These are phyloP conservation scores for Cochlearius cochlearius DNA, from an alignment of 2,113 vertebrate genomes.

Conservation along the genomic window DNA sequence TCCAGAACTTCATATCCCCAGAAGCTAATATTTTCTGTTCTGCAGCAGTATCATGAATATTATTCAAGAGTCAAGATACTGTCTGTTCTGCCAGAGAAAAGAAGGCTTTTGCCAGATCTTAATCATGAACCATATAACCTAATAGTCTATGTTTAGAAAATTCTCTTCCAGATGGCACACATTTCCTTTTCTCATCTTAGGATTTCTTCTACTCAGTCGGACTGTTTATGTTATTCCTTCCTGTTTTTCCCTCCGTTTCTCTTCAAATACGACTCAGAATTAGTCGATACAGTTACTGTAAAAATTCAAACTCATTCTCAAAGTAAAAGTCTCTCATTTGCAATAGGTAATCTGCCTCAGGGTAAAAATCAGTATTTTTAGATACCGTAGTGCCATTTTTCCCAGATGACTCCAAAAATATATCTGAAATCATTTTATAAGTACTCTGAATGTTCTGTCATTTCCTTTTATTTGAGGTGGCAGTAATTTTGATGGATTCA, in stretches of 20 bases:
- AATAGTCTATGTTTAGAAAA: conserved; percentile 52
- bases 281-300: background rate
- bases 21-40: conserved; percentile 23
- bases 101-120: conserved; percentile 49
- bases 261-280: background rate
- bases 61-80: conserved; percentile 52
- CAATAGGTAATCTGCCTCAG: background rate
- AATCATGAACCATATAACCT: conserved; percentile 53
- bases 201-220: conserved; percentile 19
- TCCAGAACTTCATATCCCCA: conserved; percentile 12
- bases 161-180: conserved; percentile 39
- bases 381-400: background rate
- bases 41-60: conserved; percentile 23
- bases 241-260: background rate
- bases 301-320: background rate
- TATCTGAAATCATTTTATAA: conserved; percentile 13
- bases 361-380: conserved; percentile 4
- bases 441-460: background rate
- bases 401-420: background rate
- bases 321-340: background rate
- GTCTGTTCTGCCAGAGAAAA: conserved; percentile 56
- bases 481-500: conserved; percentile 18
- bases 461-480: conserved; percentile 11
- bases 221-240: conserved; percentile 18
- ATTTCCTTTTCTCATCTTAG: conserved; percentile 44